Evolutionary conservation across 1,140 invertebrate species (phyloP).

Genomic region (Yoshiicerus persimilis): DNA sequence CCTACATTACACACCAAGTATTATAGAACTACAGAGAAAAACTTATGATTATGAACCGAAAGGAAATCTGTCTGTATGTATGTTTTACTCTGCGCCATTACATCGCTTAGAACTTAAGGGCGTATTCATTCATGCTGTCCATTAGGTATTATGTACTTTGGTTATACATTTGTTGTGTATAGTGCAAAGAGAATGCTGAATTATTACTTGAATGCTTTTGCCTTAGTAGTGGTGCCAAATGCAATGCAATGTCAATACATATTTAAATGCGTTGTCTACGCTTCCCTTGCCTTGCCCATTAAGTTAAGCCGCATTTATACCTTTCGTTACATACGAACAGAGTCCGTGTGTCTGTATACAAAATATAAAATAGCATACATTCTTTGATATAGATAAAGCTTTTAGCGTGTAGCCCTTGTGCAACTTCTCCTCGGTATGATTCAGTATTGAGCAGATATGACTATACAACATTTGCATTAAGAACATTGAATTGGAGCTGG

Average conservation of each 20-base stretch:
- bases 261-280: neutral
- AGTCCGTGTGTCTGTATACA: neutral
- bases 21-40: neutral
- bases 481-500: neutral
- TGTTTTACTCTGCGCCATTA: neutral
- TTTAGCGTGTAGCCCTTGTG: neutral
- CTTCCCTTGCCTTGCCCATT: neutral
- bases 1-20: neutral
- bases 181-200: neutral
- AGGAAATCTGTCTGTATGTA: neutral
- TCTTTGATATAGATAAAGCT: neutral
- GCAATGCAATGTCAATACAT: neutral
- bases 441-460: too few relatives aligned
- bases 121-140: neutral
- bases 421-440: neutral
- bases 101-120: neutral
- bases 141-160: neutral
- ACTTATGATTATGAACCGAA: neutral
- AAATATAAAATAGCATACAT: neutral
- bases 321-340: neutral
- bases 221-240: neutral
- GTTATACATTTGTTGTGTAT: neutral
- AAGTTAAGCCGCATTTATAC: neutral
- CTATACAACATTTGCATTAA: neutral
- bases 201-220: neutral